Base-by-base conservation (phyloP, 2,888 invertebrate genomes). In the Agonopterix heracliana region DNA sequence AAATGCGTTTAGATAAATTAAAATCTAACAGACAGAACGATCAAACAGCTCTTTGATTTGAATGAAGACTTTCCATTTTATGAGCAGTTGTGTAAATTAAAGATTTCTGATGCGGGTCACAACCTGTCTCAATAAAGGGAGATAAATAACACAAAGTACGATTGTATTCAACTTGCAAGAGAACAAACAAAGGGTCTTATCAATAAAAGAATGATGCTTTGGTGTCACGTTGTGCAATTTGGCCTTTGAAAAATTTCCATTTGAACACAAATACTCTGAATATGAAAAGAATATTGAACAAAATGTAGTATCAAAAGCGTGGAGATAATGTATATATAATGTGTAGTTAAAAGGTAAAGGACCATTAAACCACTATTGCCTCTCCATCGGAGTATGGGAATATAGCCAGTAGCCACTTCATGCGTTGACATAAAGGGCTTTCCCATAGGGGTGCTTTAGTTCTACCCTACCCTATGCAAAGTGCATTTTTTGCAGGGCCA, bases 401-500 rank as follows among this genome's bases (percentile, higher is more conserved):
- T 34, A 34, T 34, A 34, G 34, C 13, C 11, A 41, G n/a, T 11
- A 45, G 46, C 9, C 11, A 11, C 13, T 44, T 9, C 26, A 34
- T 35, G n/a, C 34, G 11, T 34, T 11, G 34, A 44, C 12, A 34
- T n/a, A 5, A 26, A 5, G 26, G 26, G 26, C 5, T 26, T 26
- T 26, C 26, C 26, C 26, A 26, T 26, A 48, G 46, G 36, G 34
- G 48, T 43, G 17, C 10, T 34, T 35, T 17, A 34, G 44, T 42
- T 41, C 11, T 41, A 51, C 53, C 48, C 48, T 51, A n/a, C n/a
- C n/a, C 48, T 34, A 34, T 47, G 40, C 41, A 44, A 47, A 47
- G 46, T 48, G 49, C 41, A 46, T 52, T 55, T 55, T 54, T 38
- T 50, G 49, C 51, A 49, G 50, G 13, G 13, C 45, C 49, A 50